phyloP scores from a whole-genome alignment of 53 echinoderm and acorn worm species.

The Zoroaster sp. region DNA sequence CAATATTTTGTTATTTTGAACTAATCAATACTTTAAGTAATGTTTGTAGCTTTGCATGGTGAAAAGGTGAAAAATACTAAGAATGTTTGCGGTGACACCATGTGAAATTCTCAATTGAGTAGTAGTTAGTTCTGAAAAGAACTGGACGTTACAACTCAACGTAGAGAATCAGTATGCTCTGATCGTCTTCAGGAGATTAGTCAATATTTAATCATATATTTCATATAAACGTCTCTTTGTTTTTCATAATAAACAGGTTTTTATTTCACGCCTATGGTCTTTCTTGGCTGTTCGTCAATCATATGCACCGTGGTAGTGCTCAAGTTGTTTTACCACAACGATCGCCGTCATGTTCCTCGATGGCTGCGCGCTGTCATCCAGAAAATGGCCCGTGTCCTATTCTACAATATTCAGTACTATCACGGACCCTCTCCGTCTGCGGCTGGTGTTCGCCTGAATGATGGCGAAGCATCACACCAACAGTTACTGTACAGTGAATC shows the following conservation, averaged over 20 bases:
- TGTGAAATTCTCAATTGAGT: no score
- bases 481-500: neutral
- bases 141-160: no score
- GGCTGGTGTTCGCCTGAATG: neutral
- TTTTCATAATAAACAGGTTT: neutral
- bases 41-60: no score
- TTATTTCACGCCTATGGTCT: conserved; percentile 46
- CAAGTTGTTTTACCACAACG: conserved; percentile 4
- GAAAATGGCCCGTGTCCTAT: neutral
- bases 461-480: neutral
- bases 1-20: no score
- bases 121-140: no score
- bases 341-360: neutral
- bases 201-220: neutral
- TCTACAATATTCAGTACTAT: neutral
- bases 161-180: no score
- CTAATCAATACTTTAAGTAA: no score
- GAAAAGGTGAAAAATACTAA: no score
- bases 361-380: neutral
- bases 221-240: neutral
- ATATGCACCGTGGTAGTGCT: conserved; percentile 10
- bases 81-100: no score
- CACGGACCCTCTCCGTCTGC: no score
- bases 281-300: conserved; percentile 15
- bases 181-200: neutral